Conservation (phyloP, 2,888 invertebrate genomes). For the Xanthorhoe spadicearia region DNA sequence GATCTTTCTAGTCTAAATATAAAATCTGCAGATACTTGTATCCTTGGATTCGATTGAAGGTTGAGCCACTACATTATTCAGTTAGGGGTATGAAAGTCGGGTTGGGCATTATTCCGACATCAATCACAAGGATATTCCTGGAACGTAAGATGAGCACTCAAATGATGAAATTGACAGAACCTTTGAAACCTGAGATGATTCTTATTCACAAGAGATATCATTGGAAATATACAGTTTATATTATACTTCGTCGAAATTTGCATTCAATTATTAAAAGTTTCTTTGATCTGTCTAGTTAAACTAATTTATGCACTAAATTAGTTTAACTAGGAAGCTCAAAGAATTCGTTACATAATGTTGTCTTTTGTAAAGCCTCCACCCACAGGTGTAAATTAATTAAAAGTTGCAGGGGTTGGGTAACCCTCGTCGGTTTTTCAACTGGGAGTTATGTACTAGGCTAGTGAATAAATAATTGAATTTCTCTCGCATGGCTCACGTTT, state of each 20-base stretch:
- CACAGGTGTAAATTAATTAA: constrained; percentile 34
- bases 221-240: background rate
- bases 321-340: no score
- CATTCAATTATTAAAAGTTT: background rate
- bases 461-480: constrained; percentile 42
- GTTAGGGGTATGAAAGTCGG: constrained; percentile 32
- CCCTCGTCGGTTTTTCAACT: constrained; percentile 45
- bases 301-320: constrained; percentile 23
- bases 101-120: constrained; percentile 58
- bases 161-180: constrained; percentile 36
- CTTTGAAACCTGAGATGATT: constrained; percentile 26
- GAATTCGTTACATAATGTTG: constrained; percentile 14
- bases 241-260: background rate
- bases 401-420: constrained; percentile 25
- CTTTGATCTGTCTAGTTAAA: background rate
- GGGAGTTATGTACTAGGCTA: constrained; percentile 41
- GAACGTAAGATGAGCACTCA: constrained; percentile 28
- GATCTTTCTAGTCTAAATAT: constrained; percentile 10
- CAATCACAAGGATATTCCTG: constrained; percentile 58
- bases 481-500: constrained; percentile 43
- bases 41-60: constrained; percentile 5
- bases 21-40: background rate
- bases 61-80: constrained; percentile 42
- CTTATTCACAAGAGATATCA: background rate
- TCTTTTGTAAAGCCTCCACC: constrained; percentile 10